These are phyloP conservation scores for Clunio marinus DNA, from an alignment of 2,888 invertebrate genomes.

Conservation along the genomic window DNA sequence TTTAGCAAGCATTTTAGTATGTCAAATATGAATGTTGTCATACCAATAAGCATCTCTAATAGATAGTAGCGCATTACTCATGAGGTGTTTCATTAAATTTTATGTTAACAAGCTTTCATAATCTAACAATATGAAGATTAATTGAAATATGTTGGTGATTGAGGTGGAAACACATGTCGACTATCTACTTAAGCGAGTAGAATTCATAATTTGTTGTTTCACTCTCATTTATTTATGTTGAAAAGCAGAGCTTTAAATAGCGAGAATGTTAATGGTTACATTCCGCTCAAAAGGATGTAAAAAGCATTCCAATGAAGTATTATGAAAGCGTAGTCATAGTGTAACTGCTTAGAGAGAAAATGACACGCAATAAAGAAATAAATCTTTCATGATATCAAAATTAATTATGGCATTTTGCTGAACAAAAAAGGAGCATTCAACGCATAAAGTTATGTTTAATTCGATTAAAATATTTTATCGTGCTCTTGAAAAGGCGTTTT, in stretches of 20 bases:
- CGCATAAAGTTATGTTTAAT: neutral
- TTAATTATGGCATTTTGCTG: constrained; percentile 1
- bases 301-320: neutral
- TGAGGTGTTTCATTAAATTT: too few species aligned
- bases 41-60: too few species aligned
- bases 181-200: too few species aligned
- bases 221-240: too few species aligned
- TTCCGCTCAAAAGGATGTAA: neutral
- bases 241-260: too few species aligned
- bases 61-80: too few species aligned
- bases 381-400: neutral
- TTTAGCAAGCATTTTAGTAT: too few species aligned
- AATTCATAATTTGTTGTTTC: too few species aligned
- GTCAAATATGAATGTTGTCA: too few species aligned
- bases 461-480: constrained; percentile 15
- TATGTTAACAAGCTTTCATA: constrained; percentile 24
- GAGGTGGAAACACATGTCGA: too few species aligned
- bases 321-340: too few species aligned
- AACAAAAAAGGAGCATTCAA: neutral
- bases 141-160: constrained; percentile 20
- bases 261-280: constrained; percentile 1
- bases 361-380: constrained; percentile 13
- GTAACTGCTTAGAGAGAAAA: constrained; percentile 2
- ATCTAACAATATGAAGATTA: too few species aligned
- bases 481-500: neutral